A percentile compares a stretch with the other conserved stretches of the same genome.
phyloP scores from a whole-genome alignment of 2,113 vertebrate genomes.

The Limnothrissa miodon region DNA sequence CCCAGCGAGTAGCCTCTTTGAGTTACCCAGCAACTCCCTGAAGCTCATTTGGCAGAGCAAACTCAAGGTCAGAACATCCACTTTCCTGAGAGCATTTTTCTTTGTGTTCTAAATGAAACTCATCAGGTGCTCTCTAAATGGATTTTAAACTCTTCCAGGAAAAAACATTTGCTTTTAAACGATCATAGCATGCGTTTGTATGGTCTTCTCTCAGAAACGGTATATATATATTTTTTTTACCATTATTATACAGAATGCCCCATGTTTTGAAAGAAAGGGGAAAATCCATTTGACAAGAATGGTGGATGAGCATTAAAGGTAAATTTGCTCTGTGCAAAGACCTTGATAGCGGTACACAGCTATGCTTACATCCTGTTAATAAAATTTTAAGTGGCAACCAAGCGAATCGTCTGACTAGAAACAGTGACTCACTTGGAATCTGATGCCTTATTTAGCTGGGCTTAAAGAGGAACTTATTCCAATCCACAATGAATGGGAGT shows the following conservation, averaged over 20 bases:
- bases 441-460: neutral
- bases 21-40: neutral
- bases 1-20: neutral
- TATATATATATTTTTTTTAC: neutral
- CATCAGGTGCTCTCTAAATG: neutral
- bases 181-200: neutral
- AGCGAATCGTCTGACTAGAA: neutral
- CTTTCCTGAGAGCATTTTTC: neutral
- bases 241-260: neutral
- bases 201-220: neutral
- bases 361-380: neutral
- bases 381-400: neutral
- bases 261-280: neutral
- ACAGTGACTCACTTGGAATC: neutral
- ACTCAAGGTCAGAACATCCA: neutral
- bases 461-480: neutral
- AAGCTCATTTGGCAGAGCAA: neutral
- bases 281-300: neutral
- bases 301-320: neutral
- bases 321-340: neutral
- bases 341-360: neutral
- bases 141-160: neutral
- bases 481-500: neutral
- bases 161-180: neutral
- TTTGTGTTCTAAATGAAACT: too few relatives aligned